Evolutionary conservation across 1,140 invertebrate genomes (phyloP), one percentile per base, ranked within the genome.

Genomic region (Pygmarrhopalites habei): DNA sequence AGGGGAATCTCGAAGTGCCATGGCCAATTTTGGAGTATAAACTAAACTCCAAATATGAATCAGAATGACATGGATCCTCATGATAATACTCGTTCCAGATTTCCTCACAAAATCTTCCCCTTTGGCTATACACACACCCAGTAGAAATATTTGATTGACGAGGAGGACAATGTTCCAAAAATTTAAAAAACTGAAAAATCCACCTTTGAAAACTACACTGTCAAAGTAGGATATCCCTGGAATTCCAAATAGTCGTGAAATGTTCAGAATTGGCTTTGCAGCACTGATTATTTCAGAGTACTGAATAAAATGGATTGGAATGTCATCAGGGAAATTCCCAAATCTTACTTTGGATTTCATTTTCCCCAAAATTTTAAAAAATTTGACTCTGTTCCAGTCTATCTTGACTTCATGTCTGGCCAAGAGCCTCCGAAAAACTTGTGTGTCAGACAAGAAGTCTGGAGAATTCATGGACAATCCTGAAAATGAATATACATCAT

Each of bases 241-340:
- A 21, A 65, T 55, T 28, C 69, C 66, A 46, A 67, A 64, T 19
- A 71, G 23, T 57, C 62, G 58, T 14, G 69, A 64, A 19, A 67
- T 10, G 23, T 64, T 68, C 2, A 71, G 41, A 53, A 68, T 66
- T 2, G 69, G 59, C 56, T 66, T 71, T 7, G 65, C n/a, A 10
- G 56, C 28, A 3, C 49, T 51, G n/a, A 71, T 63, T 17, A 66
- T 60, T 60, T 71, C 69, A 14, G 69, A 67, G n/a, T 65, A 60
- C 44, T 70, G 68, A 4, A 65, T 41, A 47, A 64, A 65, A 23
- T 65, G 60, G 17, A 71, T 52, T 3, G 69, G 69, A 47, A 68
- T 63, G 60, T 71, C 69, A 62, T 67, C 64, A 12, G 43, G 62
- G 15, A 62, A 66, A 46, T 64, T 56, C 0, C 62, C 60, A 51